phyloP scores from a whole-genome alignment of 1,140 invertebrate genomes.

The Sarcophaga peregrina region DNA sequence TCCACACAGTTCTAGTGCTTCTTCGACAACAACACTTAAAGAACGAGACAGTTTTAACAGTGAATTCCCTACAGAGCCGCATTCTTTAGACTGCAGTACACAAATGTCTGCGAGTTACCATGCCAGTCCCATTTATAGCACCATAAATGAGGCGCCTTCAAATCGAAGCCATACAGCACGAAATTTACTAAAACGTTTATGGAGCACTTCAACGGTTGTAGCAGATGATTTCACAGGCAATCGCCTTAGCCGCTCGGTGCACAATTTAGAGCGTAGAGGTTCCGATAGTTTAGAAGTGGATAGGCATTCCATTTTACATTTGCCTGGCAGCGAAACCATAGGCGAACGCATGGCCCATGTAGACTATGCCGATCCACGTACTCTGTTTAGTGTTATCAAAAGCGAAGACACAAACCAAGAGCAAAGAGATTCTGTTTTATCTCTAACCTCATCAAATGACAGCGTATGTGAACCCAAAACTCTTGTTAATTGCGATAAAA shows the following conservation, averaged over 20 bases:
- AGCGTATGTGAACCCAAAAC: slow-evolving; percentile 65
- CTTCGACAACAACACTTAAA: slow-evolving; percentile 36
- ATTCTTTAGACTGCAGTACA: not conserved
- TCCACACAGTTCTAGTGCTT: slow-evolving; percentile 47
- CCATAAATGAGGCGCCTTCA: not conserved
- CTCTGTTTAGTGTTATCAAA: slow-evolving; percentile 68
- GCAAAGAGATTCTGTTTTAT: slow-evolving; percentile 70
- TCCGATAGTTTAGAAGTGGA: slow-evolving; percentile 64
- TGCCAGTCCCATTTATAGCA: slow-evolving; percentile 26
- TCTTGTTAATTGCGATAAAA: not conserved
- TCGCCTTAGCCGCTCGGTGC: slow-evolving; percentile 7
- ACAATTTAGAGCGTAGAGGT: slow-evolving; percentile 56
- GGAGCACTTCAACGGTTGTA: not conserved
- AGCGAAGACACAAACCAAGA: slow-evolving; percentile 66
- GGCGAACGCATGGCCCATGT: slow-evolving; percentile 88
- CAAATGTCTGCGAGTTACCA: slow-evolving; percentile 26
- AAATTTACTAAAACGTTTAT: slow-evolving; percentile 16
- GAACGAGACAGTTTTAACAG: slow-evolving; percentile 28
- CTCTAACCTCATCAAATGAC: slow-evolving; percentile 74
- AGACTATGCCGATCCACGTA: slow-evolving; percentile 84
- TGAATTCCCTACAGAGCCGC: slow-evolving; percentile 15
- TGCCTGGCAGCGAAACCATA: slow-evolving; percentile 83
- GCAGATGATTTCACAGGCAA: not conserved
- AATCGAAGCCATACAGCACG: not conserved
- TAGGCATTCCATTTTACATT: slow-evolving; percentile 70